A percentile compares a stretch with the other conserved stretches of the same genome.
phyloP scores from a whole-genome alignment of 2,797 vertebrate species.

The Melanotaenia trifasciata region DNA sequence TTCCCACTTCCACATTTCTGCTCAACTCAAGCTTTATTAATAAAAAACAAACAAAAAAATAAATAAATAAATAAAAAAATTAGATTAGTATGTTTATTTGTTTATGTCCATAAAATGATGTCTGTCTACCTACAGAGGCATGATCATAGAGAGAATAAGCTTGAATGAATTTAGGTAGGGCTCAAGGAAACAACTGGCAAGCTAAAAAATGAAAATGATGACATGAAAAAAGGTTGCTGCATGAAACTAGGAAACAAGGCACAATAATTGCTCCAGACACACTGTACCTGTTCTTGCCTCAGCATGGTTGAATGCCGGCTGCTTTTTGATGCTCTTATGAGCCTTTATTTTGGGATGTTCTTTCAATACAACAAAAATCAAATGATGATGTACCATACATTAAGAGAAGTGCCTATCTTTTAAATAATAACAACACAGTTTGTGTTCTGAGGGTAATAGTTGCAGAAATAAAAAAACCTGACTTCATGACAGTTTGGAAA shows the following conservation, averaged over 20 bases:
- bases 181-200: conserved; percentile 10
- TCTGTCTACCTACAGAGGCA: conserved; percentile 6
- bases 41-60: conserved; percentile 28
- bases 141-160: conserved; percentile 17
- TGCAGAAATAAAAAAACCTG: no score
- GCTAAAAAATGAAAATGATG: conserved; percentile 30
- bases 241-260: conserved; percentile 25
- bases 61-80: conserved; percentile 17
- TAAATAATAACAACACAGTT: conserved; percentile 1
- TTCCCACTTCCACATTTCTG: conserved; percentile 58
- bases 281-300: conserved; percentile 33
- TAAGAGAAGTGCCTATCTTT: background rate
- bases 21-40: conserved; percentile 31
- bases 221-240: conserved; percentile 13
- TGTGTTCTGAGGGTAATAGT: no score
- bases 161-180: conserved; percentile 17
- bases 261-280: conserved; percentile 31
- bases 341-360: conserved; percentile 33
- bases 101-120: conserved; percentile 25
- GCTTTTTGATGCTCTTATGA: conserved; percentile 1
- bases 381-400: background rate
- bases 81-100: conserved; percentile 30
- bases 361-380: background rate
- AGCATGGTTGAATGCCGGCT: conserved; percentile 28
- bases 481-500: background rate